Conservation (phyloP, 2,797 vertebrate genomes). For the Sebastes iracundus region DNA sequence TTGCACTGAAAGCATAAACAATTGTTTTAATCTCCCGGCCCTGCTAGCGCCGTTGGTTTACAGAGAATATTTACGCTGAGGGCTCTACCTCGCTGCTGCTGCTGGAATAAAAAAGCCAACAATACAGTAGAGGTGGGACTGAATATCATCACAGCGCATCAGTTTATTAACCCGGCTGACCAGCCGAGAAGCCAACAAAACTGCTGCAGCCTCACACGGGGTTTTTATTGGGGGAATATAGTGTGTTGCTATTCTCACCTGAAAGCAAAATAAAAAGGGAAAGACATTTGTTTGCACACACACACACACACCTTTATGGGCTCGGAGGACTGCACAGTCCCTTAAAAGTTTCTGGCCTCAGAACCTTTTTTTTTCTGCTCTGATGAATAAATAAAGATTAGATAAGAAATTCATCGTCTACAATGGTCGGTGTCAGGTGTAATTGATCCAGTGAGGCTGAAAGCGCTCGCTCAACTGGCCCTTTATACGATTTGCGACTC, state of each 20-base stretch:
- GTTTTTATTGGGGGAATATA: constrained; percentile 1
- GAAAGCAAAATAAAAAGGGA: neutral
- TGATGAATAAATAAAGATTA: constrained; percentile 38
- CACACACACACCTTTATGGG: neutral
- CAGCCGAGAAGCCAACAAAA: constrained; percentile 5
- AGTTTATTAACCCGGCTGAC: constrained; percentile 25
- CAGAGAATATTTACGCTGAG: constrained; percentile 21
- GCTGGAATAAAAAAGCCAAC: constrained; percentile 19
- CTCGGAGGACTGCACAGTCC: neutral
- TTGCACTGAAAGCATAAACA: constrained; percentile 30
- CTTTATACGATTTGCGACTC: neutral
- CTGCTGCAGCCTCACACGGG: neutral
- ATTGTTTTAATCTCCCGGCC: constrained; percentile 37
- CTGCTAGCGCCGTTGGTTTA: constrained; percentile 2
- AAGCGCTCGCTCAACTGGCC: neutral
- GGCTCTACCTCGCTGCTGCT: neutral
- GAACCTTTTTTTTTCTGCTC: neutral
- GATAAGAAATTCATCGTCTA: constrained; percentile 16
- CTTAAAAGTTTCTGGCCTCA: neutral
- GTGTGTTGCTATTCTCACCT: neutral
- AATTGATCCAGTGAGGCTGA: constrained; percentile 22
- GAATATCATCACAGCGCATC: constrained; percentile 19
- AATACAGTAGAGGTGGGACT: constrained; percentile 20
- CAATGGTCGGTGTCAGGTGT: neutral
- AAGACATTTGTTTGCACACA: neutral